Evolutionary conservation across 2,797 vertebrate genomes (phyloP).

Genomic region (Synanceia verrucosa): DNA sequence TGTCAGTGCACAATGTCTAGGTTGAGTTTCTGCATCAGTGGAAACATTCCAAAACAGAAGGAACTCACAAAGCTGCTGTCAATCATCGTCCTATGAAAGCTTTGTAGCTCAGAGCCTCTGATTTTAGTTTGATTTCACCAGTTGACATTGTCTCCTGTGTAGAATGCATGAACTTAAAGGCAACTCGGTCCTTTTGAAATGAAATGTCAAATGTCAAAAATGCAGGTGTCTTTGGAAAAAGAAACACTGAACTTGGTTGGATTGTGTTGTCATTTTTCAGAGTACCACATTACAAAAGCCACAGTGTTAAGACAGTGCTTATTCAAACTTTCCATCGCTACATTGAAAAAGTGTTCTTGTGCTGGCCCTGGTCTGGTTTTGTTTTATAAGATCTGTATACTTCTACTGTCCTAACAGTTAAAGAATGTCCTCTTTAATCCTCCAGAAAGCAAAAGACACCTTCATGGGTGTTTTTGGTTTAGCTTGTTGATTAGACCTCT

Average conservation of each 20-base stretch:
- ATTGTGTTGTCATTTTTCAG: not conserved
- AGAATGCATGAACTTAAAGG: not conserved
- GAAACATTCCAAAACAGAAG: conserved; percentile 3
- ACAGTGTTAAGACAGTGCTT: not conserved
- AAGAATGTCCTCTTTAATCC: not conserved
- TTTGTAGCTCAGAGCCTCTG: not conserved
- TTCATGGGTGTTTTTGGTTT: too few relatives aligned
- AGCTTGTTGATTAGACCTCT: too few relatives aligned
- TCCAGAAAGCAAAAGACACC: not conserved
- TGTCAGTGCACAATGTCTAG: not conserved
- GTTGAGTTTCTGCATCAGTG: conserved; percentile 2
- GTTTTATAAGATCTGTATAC: not conserved
- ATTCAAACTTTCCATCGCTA: not conserved
- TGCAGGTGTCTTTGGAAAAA: not conserved
- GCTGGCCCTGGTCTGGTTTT: not conserved
- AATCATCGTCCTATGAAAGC: conserved; percentile 4
- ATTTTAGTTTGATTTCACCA: conserved; percentile 8
- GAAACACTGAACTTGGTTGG: not conserved
- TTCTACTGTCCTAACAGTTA: not conserved
- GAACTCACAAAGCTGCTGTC: conserved; percentile 2
- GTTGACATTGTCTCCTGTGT: not conserved
- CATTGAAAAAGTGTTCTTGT: not conserved
- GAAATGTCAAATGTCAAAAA: not conserved
- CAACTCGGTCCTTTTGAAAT: not conserved
- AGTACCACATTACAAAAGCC: not conserved